Base-by-base conservation (phyloP, 2,797 vertebrate species). In the Esox lucius region DNA sequence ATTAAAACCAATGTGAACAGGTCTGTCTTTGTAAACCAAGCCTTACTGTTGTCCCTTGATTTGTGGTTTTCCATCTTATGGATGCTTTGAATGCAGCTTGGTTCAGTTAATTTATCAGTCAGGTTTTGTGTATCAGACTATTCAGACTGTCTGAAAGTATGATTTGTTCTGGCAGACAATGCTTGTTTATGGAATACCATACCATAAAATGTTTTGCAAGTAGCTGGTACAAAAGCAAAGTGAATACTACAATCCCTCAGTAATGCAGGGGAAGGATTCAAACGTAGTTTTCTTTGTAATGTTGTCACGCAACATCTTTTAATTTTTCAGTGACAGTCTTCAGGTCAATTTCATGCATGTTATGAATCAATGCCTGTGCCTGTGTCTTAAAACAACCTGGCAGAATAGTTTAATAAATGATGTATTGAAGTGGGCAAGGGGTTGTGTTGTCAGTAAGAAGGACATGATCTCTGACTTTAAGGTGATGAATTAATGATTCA, bases 401-500 rank as follows among this genome's bases (percentile, higher is more conserved):
- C 79, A 75, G 80, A 85, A 83, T 86, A n/a, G 83, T 76, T 72
- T 77, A 87, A 90, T 92, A 78, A 91, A 92, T 92, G 92, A 92
- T 93, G 87, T 82, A 92, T 91, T 84, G 84, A 87, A 78, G 68
- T 80, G 85, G 87, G 83, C 83, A 79, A 86, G 76, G 84, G 83
- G 89, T 91, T 88, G 92, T 90, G 80, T 88, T 88, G 87, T 88
- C 87, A 85, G 86, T 56, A 26, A 0, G 61, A 22, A 80, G 85
- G 84, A 90, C 84, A 79, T 84, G 91, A 92, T 92, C 90, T 79
- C 76, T 92, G 92, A 87, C 90, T 90, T 85, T 86, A 86, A 85
- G 80, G 90, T 80, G 84, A 88, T 94, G 73, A 92, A 93, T 93
- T 92, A 92, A 93, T 93, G 92, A 92, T 92, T 94, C 80, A 92